Evolutionary conservation across 2,888 invertebrate species (phyloP), one percentile per base, ranked within the genome.

Genomic region (Spisula solida): DNA sequence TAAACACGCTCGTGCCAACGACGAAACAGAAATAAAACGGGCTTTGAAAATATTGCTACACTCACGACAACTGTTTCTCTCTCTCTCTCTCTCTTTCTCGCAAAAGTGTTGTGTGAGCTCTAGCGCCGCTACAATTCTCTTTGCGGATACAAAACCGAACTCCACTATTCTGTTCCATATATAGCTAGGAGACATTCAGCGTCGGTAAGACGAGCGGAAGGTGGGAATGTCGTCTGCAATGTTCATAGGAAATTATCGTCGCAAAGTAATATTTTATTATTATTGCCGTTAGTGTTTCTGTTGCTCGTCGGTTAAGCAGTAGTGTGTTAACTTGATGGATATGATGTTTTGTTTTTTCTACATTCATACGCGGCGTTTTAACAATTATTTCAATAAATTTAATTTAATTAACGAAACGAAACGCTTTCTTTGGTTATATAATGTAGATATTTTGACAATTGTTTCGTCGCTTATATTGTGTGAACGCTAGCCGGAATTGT

Each of bases 111-210:
- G 75, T 1, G 14, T 34, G 75, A 31, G 75, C 31, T 29, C 12
- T 47, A 75, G 48, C 25, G 51, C 29, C 51, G 70, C 51, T 2
- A 51, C 70, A 47, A 41, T 18, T 34, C 34, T 34, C 34, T 60
- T 60, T 10, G 29, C 31, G 83, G 83, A 83, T 83, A 41, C 41
- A 83, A 83, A 83, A 75, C 82, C 60, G 29, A 75, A 70, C 41
- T 29, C 29, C 48, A 51, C 51, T 75, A 25, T 83, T 56, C 47
- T 25, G 31, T 51, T 83, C 83, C 83, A 75, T 83, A 83, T 83
- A 83, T 83, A 83, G 83, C 75, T 75, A 51, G 75, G 70, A 25
- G 29, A 75, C n/a, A 20, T 51, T 70, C 83, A 31, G 51, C 51
- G 31, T 75, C 18, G 31, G 75, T 51, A 83, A 70, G 51, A 8